Evolutionary conservation across 2,888 invertebrate genomes (phyloP).

Genomic region (Drosophila cognata): DNA sequence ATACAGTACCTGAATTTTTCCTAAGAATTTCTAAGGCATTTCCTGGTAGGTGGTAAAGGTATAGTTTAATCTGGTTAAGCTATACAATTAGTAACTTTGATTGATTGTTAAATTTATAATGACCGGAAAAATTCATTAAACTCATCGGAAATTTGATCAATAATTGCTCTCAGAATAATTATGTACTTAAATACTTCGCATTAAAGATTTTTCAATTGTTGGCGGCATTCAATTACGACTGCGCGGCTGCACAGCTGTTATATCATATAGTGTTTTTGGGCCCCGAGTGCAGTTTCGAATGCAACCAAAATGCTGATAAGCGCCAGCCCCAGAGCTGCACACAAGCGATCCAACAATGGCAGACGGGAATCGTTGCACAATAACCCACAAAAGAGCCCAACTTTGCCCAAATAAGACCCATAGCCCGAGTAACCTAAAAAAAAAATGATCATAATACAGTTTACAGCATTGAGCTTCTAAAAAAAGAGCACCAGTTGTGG

Average conservation of each 20-base stretch:
- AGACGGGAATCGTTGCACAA: slow-evolving; percentile 60
- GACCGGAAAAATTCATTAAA: slow-evolving; percentile 11
- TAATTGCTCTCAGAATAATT: slow-evolving; percentile 18
- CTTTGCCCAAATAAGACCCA: slow-evolving; percentile 46
- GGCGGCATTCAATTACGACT: slow-evolving; percentile 28
- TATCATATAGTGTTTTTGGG: slow-evolving; percentile 30
- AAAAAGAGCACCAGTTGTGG: slow-evolving; percentile 22
- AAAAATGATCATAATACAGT: slow-evolving; percentile 71
- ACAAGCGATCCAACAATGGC: slow-evolving; percentile 55
- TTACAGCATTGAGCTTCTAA: slow-evolving; percentile 67
- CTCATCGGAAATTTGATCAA: slow-evolving; percentile 18
- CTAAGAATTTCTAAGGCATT: not conserved
- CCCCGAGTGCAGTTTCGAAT: slow-evolving; percentile 36
- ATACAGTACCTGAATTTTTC: not conserved
- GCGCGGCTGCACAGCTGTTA: slow-evolving; percentile 29
- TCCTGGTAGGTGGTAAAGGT: not conserved
- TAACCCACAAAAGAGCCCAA: slow-evolving; percentile 63
- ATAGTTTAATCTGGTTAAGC: not conserved
- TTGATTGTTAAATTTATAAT: slow-evolving; percentile 4
- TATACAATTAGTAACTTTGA: not conserved
- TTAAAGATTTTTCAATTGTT: not conserved
- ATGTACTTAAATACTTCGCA: slow-evolving; percentile 10
- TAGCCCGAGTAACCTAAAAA: slow-evolving; percentile 51
- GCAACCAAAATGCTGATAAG: slow-evolving; percentile 54
- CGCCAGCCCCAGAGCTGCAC: slow-evolving; percentile 34